Percentiles rank a stretch among this genome's conserved stretches.
phyloP scores from a whole-genome alignment of 2,797 vertebrate genomes.

The Taenioides sp. region DNA sequence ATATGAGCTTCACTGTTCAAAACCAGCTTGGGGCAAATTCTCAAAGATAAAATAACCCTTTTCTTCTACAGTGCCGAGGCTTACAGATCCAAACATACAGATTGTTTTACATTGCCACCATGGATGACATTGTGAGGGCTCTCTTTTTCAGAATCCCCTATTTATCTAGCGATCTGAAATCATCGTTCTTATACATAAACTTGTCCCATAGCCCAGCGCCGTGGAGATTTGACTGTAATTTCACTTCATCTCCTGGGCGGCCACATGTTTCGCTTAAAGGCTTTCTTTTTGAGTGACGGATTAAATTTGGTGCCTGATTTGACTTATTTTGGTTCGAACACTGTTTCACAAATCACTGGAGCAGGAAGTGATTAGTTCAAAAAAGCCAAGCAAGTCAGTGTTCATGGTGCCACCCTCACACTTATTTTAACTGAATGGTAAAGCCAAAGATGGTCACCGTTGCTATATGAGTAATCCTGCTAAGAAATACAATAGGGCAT shows the following conservation, averaged over 20 bases:
- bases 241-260: conserved; percentile 64
- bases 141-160: conserved; percentile 63
- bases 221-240: conserved; percentile 66
- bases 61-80: conserved; percentile 58
- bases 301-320: conserved; percentile 74
- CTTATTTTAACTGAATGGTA: conserved; percentile 62
- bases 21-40: conserved; percentile 61
- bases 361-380: conserved; percentile 70
- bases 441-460: conserved; percentile 39
- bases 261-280: conserved; percentile 75
- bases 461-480: background rate
- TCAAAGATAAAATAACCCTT: conserved; percentile 58
- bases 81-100: conserved; percentile 63
- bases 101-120: conserved; percentile 65
- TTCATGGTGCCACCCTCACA: conserved; percentile 66
- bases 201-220: conserved; percentile 48
- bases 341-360: conserved; percentile 74
- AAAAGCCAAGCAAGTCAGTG: conserved; percentile 68
- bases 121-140: conserved; percentile 63
- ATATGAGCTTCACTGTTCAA: conserved; percentile 53
- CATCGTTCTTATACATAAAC: conserved; percentile 57
- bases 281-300: conserved; percentile 73
- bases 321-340: conserved; percentile 65
- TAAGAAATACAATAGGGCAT: background rate
- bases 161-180: conserved; percentile 69